phyloP scores from a whole-genome alignment of 2,113 vertebrate species.

The Naja naja region DNA sequence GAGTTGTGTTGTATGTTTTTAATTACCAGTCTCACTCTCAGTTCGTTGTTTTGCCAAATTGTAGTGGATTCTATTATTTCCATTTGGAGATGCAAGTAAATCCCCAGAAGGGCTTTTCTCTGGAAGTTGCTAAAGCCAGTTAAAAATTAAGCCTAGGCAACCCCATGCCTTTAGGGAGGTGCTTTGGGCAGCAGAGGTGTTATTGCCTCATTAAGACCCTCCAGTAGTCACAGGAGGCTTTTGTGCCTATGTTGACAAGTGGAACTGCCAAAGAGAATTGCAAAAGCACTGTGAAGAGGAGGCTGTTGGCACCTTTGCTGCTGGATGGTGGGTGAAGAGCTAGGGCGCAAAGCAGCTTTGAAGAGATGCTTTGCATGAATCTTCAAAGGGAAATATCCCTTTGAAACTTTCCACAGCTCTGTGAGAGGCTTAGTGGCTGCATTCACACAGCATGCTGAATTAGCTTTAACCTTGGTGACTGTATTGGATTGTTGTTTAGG shows the following conservation, averaged over 20 bases:
- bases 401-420: neutral
- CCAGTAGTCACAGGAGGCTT: neutral
- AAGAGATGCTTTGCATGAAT: neutral
- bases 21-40: conserved; percentile 23
- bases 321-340: neutral
- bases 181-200: neutral
- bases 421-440: neutral
- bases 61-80: conserved; percentile 12
- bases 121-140: neutral
- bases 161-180: neutral
- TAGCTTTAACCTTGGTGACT: neutral
- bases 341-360: neutral
- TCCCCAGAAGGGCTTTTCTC: neutral
- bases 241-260: neutral
- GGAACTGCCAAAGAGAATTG: neutral
- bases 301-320: neutral
- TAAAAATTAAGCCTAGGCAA: neutral
- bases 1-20: neutral
- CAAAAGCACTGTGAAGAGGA: neutral
- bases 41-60: conserved; percentile 14
- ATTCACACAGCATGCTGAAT: neutral
- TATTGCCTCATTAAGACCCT: neutral
- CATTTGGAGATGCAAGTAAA: neutral
- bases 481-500: neutral
- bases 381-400: neutral